A percentile compares a stretch with the other conserved stretches of the same genome.
These are phyloP conservation scores for Gyps fulvus DNA, from an alignment of 2,113 vertebrate genomes.

Conservation along the genomic window DNA sequence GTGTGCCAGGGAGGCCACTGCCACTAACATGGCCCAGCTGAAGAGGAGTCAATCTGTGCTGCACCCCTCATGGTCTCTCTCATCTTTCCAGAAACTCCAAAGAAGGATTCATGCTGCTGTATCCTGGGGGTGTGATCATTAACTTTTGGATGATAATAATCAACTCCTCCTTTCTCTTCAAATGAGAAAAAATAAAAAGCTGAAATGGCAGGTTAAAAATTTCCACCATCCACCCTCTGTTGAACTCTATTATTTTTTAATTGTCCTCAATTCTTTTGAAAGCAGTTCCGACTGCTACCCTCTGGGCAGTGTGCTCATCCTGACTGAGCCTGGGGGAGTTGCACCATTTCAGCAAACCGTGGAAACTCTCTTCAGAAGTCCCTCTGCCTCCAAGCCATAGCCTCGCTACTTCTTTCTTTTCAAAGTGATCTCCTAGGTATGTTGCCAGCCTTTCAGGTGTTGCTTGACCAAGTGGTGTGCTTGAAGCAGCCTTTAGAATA, in stretches of 20 bases:
- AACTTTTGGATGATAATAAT: background rate
- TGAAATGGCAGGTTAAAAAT: background rate
- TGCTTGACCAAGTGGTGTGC: background rate
- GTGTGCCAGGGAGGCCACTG: background rate
- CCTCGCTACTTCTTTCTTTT: background rate
- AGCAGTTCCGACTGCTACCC: fast-evolving
- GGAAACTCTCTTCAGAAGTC: background rate
- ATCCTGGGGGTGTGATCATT: background rate
- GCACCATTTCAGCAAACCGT: background rate
- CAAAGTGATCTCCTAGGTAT: background rate
- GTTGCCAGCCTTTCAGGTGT: background rate
- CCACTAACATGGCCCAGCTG: background rate
- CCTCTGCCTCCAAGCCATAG: background rate
- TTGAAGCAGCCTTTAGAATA: background rate
- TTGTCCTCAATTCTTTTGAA: background rate
- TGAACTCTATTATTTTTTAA: background rate
- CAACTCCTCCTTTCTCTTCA: background rate
- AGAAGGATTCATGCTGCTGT: background rate
- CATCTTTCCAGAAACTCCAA: background rate
- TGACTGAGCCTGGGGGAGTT: background rate
- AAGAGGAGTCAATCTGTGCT: background rate
- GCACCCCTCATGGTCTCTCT: background rate
- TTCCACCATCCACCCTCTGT: too few relatives aligned
- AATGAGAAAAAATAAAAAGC: background rate
- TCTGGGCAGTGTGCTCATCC: background rate